Percentiles rank a stretch among this genome's conserved stretches.
Conservation (phyloP, 2,113 vertebrate genomes). For the Naja naja region DNA sequence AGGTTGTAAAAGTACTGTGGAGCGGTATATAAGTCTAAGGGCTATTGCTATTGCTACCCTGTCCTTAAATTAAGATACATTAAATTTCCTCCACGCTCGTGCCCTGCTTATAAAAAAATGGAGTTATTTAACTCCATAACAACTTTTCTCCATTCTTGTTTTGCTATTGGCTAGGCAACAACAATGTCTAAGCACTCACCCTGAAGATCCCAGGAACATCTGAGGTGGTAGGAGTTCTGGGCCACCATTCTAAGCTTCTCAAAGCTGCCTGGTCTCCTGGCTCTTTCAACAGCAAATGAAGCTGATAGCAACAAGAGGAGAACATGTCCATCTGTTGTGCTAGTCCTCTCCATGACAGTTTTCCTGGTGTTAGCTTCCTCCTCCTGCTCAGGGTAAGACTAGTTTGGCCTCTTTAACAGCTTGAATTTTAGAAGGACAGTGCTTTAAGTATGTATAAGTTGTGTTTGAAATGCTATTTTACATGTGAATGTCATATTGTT, state of each 20-base stretch:
- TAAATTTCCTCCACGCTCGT: neutral
- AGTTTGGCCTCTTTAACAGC: neutral
- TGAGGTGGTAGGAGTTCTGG: neutral
- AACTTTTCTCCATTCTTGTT: neutral
- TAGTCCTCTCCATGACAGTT: too few relatives aligned
- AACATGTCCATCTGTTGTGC: neutral
- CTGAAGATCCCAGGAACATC: neutral
- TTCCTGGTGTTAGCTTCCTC: neutral
- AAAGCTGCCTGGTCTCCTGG: neutral
- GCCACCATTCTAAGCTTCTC: neutral
- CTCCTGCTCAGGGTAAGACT: neutral
- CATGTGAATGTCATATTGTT: neutral
- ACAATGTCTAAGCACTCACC: neutral
- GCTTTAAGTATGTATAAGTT: neutral
- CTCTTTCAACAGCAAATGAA: neutral
- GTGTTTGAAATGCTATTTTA: neutral
- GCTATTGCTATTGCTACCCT: too few relatives aligned
- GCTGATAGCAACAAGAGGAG: too few relatives aligned
- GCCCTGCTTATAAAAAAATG: neutral
- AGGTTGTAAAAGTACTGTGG: too few relatives aligned
- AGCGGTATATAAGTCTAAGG: too few relatives aligned
- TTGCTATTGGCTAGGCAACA: neutral
- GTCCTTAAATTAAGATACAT: neutral
- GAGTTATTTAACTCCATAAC: neutral
- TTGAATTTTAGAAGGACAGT: neutral